Conservation (phyloP, 2,797 vertebrate species). For the Onychomys torridus region DNA sequence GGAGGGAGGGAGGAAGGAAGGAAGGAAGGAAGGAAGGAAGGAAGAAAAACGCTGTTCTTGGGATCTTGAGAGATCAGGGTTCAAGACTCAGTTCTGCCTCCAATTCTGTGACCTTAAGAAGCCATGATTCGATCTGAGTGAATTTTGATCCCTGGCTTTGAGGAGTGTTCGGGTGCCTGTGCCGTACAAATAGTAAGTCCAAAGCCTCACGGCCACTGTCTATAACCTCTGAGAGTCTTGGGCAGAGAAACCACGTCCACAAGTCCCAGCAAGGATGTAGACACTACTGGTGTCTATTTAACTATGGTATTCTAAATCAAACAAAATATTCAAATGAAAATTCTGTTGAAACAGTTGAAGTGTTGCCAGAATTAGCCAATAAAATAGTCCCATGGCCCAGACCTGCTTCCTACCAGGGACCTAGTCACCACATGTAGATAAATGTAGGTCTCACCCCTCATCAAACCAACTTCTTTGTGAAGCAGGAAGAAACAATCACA, state of each 20-base stretch:
- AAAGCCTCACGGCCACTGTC: neutral
- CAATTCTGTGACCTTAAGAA: neutral
- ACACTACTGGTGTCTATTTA: conserved; percentile 40
- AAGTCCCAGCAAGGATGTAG: conserved; percentile 13
- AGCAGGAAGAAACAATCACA: neutral
- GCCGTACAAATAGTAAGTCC: neutral
- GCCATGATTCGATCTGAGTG: neutral
- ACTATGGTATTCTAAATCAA: conserved; percentile 58
- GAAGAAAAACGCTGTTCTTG: neutral
- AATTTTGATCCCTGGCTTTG: neutral
- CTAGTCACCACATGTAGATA: neutral
- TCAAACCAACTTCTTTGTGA: neutral
- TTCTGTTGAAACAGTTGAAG: conserved; percentile 38
- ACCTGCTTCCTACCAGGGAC: neutral
- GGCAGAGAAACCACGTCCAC: neutral
- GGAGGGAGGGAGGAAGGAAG: no score
- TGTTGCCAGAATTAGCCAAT: conserved; percentile 53
- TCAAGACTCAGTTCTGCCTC: neutral
- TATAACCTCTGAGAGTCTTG: neutral
- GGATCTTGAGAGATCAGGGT: neutral
- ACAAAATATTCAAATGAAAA: conserved; percentile 63
- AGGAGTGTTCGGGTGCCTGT: neutral
- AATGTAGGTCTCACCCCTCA: neutral
- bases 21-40: neutral
- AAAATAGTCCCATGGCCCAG: conserved; percentile 22